A percentile compares a stretch with the other conserved stretches of the same genome.
Conservation (phyloP, 2,888 invertebrate species). For the Lycophotia porphyrea region DNA sequence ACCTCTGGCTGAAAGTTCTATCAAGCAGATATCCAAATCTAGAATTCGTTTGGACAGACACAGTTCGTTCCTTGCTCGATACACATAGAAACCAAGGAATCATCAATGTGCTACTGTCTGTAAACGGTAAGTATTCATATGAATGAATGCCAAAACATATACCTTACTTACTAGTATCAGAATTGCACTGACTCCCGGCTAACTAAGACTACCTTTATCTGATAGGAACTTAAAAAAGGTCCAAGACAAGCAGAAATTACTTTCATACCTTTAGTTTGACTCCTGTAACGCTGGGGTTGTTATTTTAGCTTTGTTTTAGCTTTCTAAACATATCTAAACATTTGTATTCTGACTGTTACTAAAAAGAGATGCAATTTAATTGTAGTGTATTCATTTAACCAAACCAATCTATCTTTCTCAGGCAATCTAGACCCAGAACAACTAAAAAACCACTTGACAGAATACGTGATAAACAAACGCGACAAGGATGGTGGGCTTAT, state of each 20-base stretch:
- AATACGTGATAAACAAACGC: constrained; percentile 88
- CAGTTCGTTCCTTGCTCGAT: constrained; percentile 92
- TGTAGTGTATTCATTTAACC: background rate
- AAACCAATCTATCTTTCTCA: constrained; percentile 56
- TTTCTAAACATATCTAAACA: too few relatives aligned
- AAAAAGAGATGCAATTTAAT: background rate
- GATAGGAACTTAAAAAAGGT: background rate
- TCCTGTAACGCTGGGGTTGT: too few relatives aligned
- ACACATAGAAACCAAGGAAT: constrained; percentile 94
- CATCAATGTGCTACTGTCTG: constrained; percentile 92
- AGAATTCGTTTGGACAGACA: constrained; percentile 91
- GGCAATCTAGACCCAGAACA: constrained; percentile 88
- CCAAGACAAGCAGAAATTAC: too few relatives aligned
- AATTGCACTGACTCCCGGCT: background rate
- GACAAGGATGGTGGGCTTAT: constrained; percentile 90
- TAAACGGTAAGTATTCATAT: constrained; percentile 87
- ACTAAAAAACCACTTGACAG: constrained; percentile 85
- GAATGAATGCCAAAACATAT: background rate
- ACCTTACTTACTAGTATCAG: background rate
- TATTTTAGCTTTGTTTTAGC: too few relatives aligned
- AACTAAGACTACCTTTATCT: background rate
- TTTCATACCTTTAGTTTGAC: too few relatives aligned
- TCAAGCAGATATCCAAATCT: constrained; percentile 90
- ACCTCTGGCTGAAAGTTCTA: constrained; percentile 90
- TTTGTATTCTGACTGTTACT: too few relatives aligned